Evolutionary conservation across 2,888 invertebrate genomes (phyloP).

Genomic region (Drosophila dives): DNA sequence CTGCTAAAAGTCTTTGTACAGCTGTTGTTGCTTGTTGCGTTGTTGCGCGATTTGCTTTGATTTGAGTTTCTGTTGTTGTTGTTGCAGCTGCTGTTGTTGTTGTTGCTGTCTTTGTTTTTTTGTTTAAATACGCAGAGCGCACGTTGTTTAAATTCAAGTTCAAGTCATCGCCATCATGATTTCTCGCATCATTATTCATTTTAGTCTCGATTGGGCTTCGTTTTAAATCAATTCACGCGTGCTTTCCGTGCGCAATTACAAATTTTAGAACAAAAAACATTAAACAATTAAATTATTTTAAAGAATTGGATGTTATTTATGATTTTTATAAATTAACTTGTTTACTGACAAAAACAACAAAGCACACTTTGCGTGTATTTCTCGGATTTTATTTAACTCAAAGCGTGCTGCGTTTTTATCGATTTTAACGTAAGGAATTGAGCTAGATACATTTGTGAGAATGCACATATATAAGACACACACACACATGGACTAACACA

Average conservation of each 20-base stretch:
- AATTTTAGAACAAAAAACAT: conserved; percentile 42
- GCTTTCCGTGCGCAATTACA: conserved; percentile 51
- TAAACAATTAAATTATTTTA: conserved; percentile 53
- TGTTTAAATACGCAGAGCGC: conserved; percentile 72
- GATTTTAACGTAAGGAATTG: conserved; percentile 60
- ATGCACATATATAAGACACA: conserved; percentile 30
- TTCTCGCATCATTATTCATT: conserved; percentile 84
- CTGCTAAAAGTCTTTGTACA: conserved; percentile 45
- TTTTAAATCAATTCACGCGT: conserved; percentile 70
- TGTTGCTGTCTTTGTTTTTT: conserved; percentile 64
- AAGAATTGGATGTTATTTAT: conserved; percentile 60
- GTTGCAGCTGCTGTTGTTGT: conserved; percentile 46
- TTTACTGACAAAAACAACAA: conserved; percentile 57
- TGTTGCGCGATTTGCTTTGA: conserved; percentile 54
- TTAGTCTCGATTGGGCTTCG: conserved; percentile 64
- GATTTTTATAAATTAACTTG: conserved; percentile 32
- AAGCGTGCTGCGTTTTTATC: conserved; percentile 65
- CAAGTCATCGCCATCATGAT: conserved; percentile 81
- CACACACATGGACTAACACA: conserved; percentile 34
- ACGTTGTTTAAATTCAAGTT: conserved; percentile 72
- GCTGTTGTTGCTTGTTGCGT: conserved; percentile 31
- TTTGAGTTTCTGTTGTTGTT: conserved; percentile 49
- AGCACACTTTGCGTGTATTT: conserved; percentile 26
- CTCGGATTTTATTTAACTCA: conserved; percentile 37
- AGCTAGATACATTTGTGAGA: conserved; percentile 33